Conservation (phyloP, 1,140 invertebrate genomes). For the Lerema accius region DNA sequence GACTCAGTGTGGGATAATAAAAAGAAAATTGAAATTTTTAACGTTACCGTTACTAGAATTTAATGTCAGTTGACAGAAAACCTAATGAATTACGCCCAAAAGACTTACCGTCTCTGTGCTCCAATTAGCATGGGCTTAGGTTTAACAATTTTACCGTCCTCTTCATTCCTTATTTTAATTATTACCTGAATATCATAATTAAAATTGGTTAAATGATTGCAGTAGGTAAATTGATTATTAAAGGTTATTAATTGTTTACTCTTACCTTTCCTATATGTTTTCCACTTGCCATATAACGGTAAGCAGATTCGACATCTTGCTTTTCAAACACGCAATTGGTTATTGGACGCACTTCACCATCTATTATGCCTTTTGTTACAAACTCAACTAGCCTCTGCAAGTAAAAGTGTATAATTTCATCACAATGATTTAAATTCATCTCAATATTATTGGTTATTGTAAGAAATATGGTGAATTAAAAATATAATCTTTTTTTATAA, state of each 20-base stretch:
- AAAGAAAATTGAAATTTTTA: too few species aligned
- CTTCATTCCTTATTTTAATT: constrained; percentile 86
- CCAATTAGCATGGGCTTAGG: constrained; percentile 58
- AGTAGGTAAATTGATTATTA: too few species aligned
- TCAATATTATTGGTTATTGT: neutral
- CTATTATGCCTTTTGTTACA: constrained; percentile 85
- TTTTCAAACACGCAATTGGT: constrained; percentile 84
- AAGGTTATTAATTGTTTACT: too few species aligned
- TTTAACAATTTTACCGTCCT: constrained; percentile 54
- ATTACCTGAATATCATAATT: constrained; percentile 65
- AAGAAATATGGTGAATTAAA: too few species aligned
- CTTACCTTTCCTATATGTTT: constrained; percentile 94
- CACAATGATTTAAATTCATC: too few species aligned
- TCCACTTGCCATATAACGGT: constrained; percentile 91
- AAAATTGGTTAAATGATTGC: too few species aligned
- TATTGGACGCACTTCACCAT: constrained; percentile 86
- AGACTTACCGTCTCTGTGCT: constrained; percentile 82
- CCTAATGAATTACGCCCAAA: too few species aligned
- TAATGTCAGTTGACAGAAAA: too few species aligned
- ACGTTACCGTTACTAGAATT: too few species aligned
- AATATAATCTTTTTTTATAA: too few species aligned
- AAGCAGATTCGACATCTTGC: constrained; percentile 86
- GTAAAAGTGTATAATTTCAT: neutral
- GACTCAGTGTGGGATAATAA: too few species aligned
- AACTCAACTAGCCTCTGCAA: constrained; percentile 77